Evolutionary conservation across 2,797 vertebrate species (phyloP).

Genomic region (Bradypodion pumilum): DNA sequence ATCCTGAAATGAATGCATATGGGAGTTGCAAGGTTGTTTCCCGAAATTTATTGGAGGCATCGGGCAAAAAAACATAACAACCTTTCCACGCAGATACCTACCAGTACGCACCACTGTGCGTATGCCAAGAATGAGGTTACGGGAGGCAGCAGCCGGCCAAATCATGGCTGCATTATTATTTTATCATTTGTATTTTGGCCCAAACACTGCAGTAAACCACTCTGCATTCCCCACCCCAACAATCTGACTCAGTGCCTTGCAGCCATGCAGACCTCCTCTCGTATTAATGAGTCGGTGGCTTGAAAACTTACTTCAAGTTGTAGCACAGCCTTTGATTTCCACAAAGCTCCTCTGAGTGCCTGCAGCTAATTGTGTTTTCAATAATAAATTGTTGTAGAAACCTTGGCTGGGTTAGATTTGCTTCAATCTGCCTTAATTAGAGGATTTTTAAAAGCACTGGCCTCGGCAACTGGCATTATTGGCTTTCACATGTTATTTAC

Average conservation of each 20-base stretch:
- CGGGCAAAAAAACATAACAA: slow-evolving; percentile 3
- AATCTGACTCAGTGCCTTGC: slow-evolving; percentile 61
- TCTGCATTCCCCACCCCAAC: slow-evolving; percentile 37
- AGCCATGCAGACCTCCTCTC: slow-evolving; percentile 62
- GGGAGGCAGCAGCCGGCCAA: slow-evolving; percentile 1
- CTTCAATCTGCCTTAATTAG: slow-evolving; percentile 66
- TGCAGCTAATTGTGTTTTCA: slow-evolving; percentile 60
- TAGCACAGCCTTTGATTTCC: slow-evolving; percentile 63
- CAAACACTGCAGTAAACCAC: slow-evolving; percentile 42
- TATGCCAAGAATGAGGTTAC: slow-evolving; percentile 17
- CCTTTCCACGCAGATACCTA: slow-evolving; percentile 5
- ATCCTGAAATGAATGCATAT: not conserved
- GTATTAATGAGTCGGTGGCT: slow-evolving; percentile 63
- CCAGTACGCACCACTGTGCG: not conserved
- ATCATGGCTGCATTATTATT: slow-evolving; percentile 40
- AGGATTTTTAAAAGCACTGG: slow-evolving; percentile 50
- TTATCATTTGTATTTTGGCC: slow-evolving; percentile 47
- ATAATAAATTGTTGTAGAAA: slow-evolving; percentile 59
- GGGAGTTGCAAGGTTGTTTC: not conserved
- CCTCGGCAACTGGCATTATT: slow-evolving; percentile 31
- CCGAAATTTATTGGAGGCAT: slow-evolving; percentile 3
- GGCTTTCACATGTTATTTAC: slow-evolving; percentile 48
- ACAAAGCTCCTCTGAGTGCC: slow-evolving; percentile 50
- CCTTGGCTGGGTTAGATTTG: slow-evolving; percentile 56
- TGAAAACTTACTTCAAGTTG: slow-evolving; percentile 55